Base-by-base conservation (phyloP, 1,140 invertebrate genomes). In the Laupala kohalensis region DNA sequence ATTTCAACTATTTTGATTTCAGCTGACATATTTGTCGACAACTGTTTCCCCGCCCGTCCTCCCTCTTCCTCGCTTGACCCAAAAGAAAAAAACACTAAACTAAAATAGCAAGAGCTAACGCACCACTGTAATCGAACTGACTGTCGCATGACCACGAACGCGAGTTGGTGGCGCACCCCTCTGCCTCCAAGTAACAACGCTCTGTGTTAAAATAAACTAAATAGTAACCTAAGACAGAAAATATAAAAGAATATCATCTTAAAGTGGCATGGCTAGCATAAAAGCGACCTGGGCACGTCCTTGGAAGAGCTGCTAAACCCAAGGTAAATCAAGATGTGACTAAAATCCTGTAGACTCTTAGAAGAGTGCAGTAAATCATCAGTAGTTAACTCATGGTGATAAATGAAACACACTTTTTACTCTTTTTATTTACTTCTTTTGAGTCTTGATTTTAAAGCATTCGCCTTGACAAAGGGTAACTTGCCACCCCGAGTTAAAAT, bases 151-250 rank as follows among this genome's bases (percentile, higher is more conserved):
- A 72, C 29, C 67, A 28, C 19, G 25, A 25, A 68, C 67, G 6
- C 63, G 12, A 19, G 67, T 70, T 63, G 24, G 65, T 68, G 66
- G 71, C 71, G 71, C 15, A 77, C 78, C 80, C 78, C 79, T 80
- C 79, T 81, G 80, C 79, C 78, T 80, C 80, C 80, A 81, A 81
- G 80, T 81, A 81, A 80, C 79, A 79, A 78, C 75, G 68, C 75
- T 69, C 75, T 76, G 75, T 74, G 69, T 72, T 77, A 73, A 71
- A 67, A 63, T 74, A 67, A 74, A 72, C 62, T 74, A 71, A 71
- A 73, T 73, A 76, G 69, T 73, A 68, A 68, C 23, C n/a, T 68
- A 68, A 68, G 67, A 23, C 15, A 29, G 65, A 66, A 6, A 28
- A 19, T n/a, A 23, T 29, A 68, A 68, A 27, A 29, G 2, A 29